phyloP scores from a whole-genome alignment of 2,888 invertebrate species.

The Ophion slaviceki region DNA sequence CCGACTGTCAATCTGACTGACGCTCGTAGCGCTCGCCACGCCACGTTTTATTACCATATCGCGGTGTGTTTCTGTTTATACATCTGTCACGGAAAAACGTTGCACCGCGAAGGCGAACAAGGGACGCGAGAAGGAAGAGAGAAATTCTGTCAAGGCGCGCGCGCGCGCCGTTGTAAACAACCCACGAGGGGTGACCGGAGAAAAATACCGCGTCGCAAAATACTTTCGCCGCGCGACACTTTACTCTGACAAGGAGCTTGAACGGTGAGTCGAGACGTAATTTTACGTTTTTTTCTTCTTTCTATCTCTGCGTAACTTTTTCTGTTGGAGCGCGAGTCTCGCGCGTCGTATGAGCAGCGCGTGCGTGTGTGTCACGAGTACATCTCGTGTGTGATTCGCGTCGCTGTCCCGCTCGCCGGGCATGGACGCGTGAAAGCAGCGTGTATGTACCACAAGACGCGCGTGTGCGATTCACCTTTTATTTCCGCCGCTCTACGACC shows the following conservation, averaged over 20 bases:
- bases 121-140: not conserved
- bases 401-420: constrained; percentile 60
- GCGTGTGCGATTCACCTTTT: constrained; percentile 52
- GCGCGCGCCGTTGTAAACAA: constrained; percentile 34
- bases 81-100: constrained; percentile 30
- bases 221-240: constrained; percentile 11
- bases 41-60: constrained; percentile 66
- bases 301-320: not conserved
- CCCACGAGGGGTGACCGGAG: constrained; percentile 22
- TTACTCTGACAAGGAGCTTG: constrained; percentile 17
- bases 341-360: not conserved
- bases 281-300: not conserved
- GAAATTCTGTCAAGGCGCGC: constrained; percentile 29
- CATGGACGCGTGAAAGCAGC: constrained; percentile 69
- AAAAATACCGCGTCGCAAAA: constrained; percentile 36
- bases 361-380: constrained; percentile 7
- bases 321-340: not conserved
- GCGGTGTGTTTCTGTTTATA: constrained; percentile 70
- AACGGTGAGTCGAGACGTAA: constrained; percentile 16
- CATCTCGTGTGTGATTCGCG: constrained; percentile 31
- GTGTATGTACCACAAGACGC: constrained; percentile 27
- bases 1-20: constrained; percentile 78
- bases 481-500: constrained; percentile 25
- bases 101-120: not conserved
- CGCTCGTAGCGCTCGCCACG: constrained; percentile 71